These are phyloP conservation scores for Listronotus oregonensis DNA, from an alignment of 1,140 invertebrate species.

Conservation along the genomic window DNA sequence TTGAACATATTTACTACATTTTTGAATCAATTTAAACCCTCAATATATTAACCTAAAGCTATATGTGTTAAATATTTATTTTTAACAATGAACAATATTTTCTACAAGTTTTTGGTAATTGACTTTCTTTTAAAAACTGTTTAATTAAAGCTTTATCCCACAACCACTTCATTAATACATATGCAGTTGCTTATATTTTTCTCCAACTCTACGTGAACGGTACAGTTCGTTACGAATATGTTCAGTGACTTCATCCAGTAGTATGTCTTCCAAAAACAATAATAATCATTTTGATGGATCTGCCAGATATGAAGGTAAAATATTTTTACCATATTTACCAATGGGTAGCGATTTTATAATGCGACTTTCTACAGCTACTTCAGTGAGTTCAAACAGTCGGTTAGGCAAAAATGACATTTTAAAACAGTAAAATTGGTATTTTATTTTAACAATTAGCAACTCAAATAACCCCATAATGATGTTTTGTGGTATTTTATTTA, in stretches of 20 bases:
- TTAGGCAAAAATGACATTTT: slow-evolving; percentile 30
- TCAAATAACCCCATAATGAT: slow-evolving; percentile 34
- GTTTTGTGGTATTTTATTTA: slow-evolving; percentile 25
- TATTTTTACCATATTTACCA: slow-evolving; percentile 26
- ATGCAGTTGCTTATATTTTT: no score
- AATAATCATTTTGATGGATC: slow-evolving; percentile 34
- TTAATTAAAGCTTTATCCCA: no score
- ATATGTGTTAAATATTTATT: no score
- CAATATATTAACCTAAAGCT: no score
- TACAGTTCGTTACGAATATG: slow-evolving; percentile 28
- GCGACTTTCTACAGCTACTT: slow-evolving; percentile 29
- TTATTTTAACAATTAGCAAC: slow-evolving; percentile 31
- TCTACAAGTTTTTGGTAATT: no score
- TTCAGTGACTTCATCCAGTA: slow-evolving; percentile 24
- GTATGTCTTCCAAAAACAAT: slow-evolving; percentile 28
- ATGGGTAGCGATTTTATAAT: slow-evolving; percentile 29
- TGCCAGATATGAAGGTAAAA: slow-evolving; percentile 35
- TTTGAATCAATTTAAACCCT: no score
- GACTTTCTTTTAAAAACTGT: no score
- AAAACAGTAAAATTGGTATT: slow-evolving; percentile 31
- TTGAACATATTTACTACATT: no score
- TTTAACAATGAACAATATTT: no score
- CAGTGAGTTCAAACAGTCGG: slow-evolving; percentile 31
- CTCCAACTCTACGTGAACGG: no score
- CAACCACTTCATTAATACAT: no score